Conservation (phyloP, 2,113 vertebrate genomes). For the Pionites leucogaster region DNA sequence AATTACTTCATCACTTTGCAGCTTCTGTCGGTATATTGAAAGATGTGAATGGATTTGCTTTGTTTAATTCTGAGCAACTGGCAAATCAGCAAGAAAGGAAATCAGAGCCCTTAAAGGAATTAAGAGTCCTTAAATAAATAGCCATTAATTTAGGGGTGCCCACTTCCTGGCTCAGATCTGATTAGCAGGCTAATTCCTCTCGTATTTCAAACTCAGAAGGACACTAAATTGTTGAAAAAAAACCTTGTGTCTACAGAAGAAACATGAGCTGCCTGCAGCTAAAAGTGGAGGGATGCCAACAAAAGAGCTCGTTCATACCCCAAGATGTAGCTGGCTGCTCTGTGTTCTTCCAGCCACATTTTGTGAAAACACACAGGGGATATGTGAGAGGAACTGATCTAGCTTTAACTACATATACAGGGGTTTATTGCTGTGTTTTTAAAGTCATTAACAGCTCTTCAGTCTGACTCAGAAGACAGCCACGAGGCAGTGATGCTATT, state of each 20-base stretch:
- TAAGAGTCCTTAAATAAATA: slow-evolving; percentile 29
- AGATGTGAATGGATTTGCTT: background rate
- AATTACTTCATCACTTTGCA: background rate
- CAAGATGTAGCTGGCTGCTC: background rate
- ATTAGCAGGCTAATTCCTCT: slow-evolving; percentile 9
- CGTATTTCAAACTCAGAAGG: background rate
- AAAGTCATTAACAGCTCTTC: background rate
- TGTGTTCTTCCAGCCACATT: background rate
- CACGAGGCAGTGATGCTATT: background rate
- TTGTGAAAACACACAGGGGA: background rate
- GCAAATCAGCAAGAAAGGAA: slow-evolving; percentile 20
- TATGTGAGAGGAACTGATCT: background rate
- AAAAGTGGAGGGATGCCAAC: background rate
- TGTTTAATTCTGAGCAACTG: background rate
- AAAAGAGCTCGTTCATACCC: background rate
- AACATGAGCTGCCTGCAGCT: background rate
- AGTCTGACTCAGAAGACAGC: background rate
- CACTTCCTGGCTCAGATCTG: background rate
- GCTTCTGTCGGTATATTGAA: background rate
- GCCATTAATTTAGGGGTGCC: slow-evolving; percentile 6
- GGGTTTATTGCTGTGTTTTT: background rate
- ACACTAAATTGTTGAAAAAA: slow-evolving; percentile 22
- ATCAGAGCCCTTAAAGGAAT: slow-evolving; percentile 18
- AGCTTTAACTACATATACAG: background rate
- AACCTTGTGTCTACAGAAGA: background rate